Percentiles rank a stretch among this genome's conserved stretches.
Evolutionary conservation across 2,113 vertebrate genomes (phyloP).

Genomic region (Dolichotis patagonum): DNA sequence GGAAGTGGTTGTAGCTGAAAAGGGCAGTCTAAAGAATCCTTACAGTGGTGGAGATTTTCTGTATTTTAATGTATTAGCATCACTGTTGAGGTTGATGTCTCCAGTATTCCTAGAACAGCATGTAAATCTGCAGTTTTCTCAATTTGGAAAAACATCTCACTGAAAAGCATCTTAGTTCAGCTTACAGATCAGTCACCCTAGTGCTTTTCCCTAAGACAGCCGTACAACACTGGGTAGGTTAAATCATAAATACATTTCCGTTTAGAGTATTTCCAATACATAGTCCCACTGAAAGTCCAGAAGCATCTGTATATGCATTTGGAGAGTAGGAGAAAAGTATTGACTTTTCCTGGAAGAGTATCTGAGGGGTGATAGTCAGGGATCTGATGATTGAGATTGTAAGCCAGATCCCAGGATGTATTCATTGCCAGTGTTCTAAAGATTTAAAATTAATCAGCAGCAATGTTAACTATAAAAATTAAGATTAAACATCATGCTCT

Average conservation of each 20-base stretch:
- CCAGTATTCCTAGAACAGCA: neutral
- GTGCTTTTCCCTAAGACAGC: neutral
- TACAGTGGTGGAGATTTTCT: neutral
- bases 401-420: neutral
- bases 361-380: neutral
- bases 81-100: neutral
- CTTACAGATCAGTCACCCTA: neutral
- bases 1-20: neutral
- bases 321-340: neutral
- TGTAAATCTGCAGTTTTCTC: neutral
- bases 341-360: neutral
- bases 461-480: neutral
- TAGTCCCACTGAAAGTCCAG: too few species aligned
- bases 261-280: neutral
- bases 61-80: fast-evolving
- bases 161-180: neutral
- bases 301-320: neutral
- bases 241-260: neutral
- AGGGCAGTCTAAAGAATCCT: too few species aligned
- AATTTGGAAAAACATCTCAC: neutral
- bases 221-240: too few species aligned
- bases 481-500: neutral
- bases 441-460: neutral
- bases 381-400: neutral
- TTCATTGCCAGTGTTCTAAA: neutral